Evolutionary conservation across 2,113 vertebrate genomes (phyloP).

Genomic region (Psammodynastes pulverulentus): DNA sequence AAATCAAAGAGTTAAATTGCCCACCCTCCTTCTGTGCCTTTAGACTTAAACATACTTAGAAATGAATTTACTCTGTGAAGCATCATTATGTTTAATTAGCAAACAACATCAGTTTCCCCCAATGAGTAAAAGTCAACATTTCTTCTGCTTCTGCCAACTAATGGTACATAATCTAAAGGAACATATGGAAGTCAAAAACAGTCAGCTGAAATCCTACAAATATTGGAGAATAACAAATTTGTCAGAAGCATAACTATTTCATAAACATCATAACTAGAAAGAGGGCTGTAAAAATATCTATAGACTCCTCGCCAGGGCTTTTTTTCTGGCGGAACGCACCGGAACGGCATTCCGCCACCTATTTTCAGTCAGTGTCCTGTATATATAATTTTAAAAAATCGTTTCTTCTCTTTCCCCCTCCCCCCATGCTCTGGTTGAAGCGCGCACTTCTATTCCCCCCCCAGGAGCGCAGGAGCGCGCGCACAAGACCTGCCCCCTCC

Average conservation of each 20-base stretch:
- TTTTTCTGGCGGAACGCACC: too few relatives aligned
- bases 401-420: too few relatives aligned
- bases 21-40: background rate
- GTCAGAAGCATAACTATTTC: constrained; percentile 21
- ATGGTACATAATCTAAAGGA: constrained; percentile 34
- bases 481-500: too few relatives aligned
- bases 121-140: constrained; percentile 27
- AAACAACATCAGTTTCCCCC: background rate
- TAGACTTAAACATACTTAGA: constrained; percentile 29
- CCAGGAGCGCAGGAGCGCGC: too few relatives aligned
- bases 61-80: constrained; percentile 29
- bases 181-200: constrained; percentile 41
- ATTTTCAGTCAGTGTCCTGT: too few relatives aligned
- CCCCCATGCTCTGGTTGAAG: too few relatives aligned
- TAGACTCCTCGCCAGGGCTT: too few relatives aligned
- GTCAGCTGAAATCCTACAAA: constrained; percentile 21
- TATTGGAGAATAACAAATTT: constrained; percentile 34
- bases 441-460: too few relatives aligned
- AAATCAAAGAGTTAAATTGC: background rate
- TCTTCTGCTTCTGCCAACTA: constrained; percentile 41
- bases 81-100: constrained; percentile 40
- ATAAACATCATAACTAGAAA: background rate
- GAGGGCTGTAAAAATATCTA: too few relatives aligned
- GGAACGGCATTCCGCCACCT: too few relatives aligned
- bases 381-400: too few relatives aligned